Conservation (phyloP, 2,113 vertebrate genomes). For the Austrofundulus limnaeus region DNA sequence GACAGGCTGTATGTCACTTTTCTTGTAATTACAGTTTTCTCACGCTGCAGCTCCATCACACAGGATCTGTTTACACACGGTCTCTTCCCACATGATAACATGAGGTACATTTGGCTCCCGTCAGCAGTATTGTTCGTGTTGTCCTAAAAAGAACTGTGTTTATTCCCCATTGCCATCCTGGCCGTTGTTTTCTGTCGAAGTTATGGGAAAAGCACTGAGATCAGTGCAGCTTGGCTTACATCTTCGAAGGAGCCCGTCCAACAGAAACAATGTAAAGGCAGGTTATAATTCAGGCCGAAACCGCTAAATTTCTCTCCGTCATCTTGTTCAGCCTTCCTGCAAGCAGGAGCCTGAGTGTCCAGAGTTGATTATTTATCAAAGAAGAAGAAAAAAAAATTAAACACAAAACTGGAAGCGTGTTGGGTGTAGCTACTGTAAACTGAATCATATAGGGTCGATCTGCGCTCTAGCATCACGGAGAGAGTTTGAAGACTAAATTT, state of each 20-base stretch:
- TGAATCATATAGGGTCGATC: constrained; percentile 66
- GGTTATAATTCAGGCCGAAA: constrained; percentile 62
- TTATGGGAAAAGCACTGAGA: constrained; percentile 72
- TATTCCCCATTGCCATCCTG: constrained; percentile 31
- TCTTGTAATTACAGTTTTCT: constrained; percentile 63
- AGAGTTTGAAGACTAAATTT: constrained; percentile 82
- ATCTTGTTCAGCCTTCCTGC: constrained; percentile 57
- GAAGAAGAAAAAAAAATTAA: constrained; percentile 44
- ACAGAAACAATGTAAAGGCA: constrained; percentile 73
- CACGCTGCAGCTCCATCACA: constrained; percentile 56
- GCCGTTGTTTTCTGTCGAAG: constrained; percentile 50
- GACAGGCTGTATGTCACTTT: constrained; percentile 42
- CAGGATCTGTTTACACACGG: constrained; percentile 68
- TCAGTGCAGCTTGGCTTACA: constrained; percentile 68
- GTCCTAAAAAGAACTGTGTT: constrained; percentile 65
- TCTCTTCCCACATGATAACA: constrained; percentile 65
- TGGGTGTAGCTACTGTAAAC: constrained; percentile 77
- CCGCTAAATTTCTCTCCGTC: constrained; percentile 49
- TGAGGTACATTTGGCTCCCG: constrained; percentile 54
- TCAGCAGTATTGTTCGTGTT: constrained; percentile 60
- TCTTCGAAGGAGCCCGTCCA: constrained; percentile 53
- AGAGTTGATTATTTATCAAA: constrained; percentile 60
- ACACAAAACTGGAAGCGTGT: constrained; percentile 65
- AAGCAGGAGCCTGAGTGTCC: constrained; percentile 51
- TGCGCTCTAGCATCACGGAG: constrained; percentile 64